phyloP scores from a whole-genome alignment of 2,797 vertebrate species.

The Lagorchestes hirsutus region DNA sequence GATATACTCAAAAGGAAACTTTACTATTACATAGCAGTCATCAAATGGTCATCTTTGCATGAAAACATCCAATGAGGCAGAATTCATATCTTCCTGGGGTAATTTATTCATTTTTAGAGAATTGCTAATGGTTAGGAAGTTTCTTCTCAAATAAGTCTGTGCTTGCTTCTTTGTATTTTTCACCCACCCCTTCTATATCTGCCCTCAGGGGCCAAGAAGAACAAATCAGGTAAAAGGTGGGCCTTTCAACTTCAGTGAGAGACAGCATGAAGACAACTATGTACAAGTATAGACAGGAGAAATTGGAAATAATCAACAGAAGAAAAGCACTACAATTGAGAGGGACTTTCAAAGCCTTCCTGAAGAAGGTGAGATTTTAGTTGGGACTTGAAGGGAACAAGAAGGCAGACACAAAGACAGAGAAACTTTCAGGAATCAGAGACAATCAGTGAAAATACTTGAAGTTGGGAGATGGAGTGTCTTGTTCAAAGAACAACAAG shows the following conservation, averaged over 20 bases:
- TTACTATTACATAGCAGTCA: not conserved
- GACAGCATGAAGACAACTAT: not conserved
- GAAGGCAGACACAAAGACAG: not conserved
- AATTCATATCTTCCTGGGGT: not conserved
- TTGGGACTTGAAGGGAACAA: not conserved
- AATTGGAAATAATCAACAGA: not conserved
- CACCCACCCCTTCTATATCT: not conserved
- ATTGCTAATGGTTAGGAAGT: not conserved
- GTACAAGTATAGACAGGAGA: not conserved
- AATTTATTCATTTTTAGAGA: not conserved
- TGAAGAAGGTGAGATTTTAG: not conserved
- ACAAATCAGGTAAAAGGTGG: not conserved
- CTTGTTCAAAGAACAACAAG: not conserved
- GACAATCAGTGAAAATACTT: not conserved
- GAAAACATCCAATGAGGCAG: not conserved
- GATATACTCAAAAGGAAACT: not conserved
- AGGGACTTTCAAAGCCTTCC: not conserved
- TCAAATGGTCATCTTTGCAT: not conserved
- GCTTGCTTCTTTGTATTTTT: not conserved
- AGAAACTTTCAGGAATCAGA: not conserved
- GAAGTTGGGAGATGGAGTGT: not conserved
- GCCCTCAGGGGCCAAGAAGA: not conserved
- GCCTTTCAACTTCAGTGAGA: not conserved
- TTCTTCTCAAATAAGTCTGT: not conserved
- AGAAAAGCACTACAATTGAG: not conserved